These are phyloP conservation scores for Nemopilema nomurai DNA, from an alignment of 30 jellyfish, hydroid and myxozoan genomes.

Conservation along the genomic window DNA sequence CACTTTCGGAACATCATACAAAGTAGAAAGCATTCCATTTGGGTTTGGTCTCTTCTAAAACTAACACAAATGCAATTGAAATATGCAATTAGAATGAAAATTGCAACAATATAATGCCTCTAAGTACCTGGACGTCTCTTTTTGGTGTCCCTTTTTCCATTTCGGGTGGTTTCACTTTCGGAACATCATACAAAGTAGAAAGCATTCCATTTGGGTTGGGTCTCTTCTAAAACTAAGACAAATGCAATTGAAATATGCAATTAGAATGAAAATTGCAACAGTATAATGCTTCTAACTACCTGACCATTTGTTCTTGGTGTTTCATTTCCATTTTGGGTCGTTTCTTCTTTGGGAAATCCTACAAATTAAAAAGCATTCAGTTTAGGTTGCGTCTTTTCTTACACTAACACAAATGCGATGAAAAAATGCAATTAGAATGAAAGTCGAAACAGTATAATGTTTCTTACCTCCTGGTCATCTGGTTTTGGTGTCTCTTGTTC, in stretches of 20 bases:
- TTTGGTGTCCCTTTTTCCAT: background rate
- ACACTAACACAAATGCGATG: background rate
- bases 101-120: background rate
- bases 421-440: background rate
- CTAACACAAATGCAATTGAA: background rate
- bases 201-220: background rate
- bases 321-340: background rate
- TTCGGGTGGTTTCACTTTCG: background rate
- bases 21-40: background rate
- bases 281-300: background rate
- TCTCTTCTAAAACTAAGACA: background rate
- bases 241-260: background rate
- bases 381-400: background rate
- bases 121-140: background rate
- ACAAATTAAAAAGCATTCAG: background rate
- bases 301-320: background rate
- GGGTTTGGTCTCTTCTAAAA: background rate
- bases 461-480: background rate
- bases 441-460: background rate
- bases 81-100: background rate
- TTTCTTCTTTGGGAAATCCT: background rate
- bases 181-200: background rate
- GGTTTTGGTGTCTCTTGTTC: background rate
- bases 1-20: background rate
- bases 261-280: background rate